phyloP scores from a whole-genome alignment of 2,113 vertebrate species.

The Seriola dumerili region DNA sequence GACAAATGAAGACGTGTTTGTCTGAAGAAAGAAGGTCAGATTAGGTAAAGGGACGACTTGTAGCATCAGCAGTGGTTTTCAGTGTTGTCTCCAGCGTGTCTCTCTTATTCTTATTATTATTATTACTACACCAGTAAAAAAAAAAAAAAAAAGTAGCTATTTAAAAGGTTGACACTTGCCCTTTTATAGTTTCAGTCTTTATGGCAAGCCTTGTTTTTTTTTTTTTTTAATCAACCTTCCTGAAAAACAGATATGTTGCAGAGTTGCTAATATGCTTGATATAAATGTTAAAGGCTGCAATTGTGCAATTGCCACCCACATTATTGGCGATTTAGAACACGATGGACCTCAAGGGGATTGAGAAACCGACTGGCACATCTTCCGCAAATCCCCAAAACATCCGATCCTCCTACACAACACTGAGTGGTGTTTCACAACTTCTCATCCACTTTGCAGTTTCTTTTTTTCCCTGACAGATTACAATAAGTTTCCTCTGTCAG shows the following conservation, averaged over 20 bases:
- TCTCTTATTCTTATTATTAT: background rate
- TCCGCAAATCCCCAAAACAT: constrained; percentile 37
- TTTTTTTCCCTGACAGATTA: background rate
- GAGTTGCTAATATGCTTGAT: constrained; percentile 3
- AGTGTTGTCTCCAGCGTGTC: background rate
- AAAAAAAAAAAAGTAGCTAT: background rate
- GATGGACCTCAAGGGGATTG: constrained; percentile 26
- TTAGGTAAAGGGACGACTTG: constrained; percentile 1
- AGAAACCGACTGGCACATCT: constrained; percentile 29
- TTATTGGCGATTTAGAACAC: constrained; percentile 26
- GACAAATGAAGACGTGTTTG: constrained; percentile 1
- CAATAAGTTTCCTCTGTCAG: background rate
- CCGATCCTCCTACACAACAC: constrained; percentile 21
- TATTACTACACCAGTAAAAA: too few relatives aligned
- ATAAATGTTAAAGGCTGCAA: constrained; percentile 20
- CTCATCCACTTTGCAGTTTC: background rate
- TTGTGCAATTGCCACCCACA: constrained; percentile 34
- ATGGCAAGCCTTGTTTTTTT: background rate
- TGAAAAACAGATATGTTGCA: background rate
- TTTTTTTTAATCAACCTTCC: constrained; percentile 5
- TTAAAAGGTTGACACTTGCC: background rate
- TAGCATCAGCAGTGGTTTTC: background rate
- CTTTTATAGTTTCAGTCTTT: background rate
- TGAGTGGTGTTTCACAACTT: constrained; percentile 10
- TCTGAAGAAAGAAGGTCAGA: constrained; percentile 17